A percentile compares a stretch with the other conserved stretches of the same genome.
These are phyloP conservation scores for Nematopogon swammerdamellus DNA, from an alignment of 2,888 invertebrate genomes.

Conservation along the genomic window DNA sequence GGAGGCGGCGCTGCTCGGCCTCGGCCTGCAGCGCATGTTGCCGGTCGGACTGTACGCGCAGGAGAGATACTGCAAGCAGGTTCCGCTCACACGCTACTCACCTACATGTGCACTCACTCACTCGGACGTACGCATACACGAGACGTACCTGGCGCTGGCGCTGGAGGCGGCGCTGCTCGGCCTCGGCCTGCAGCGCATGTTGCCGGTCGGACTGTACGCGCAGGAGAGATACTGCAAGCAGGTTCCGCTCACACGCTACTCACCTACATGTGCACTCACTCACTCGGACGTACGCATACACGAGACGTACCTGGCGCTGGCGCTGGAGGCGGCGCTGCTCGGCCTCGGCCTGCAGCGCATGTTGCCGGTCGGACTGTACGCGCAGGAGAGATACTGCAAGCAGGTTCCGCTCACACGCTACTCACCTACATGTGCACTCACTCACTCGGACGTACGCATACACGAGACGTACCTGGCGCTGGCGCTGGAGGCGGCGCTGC, in stretches of 20 bases:
- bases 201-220: slow-evolving; percentile 76
- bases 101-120: not conserved
- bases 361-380: slow-evolving; percentile 75
- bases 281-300: too few species aligned
- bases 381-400: slow-evolving; percentile 61
- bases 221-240: slow-evolving; percentile 59
- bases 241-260: too few species aligned
- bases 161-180: slow-evolving; percentile 77
- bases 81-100: too few species aligned
- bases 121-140: slow-evolving; percentile 69
- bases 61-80: slow-evolving; percentile 52
- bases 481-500: slow-evolving; percentile 74
- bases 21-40: slow-evolving; percentile 76
- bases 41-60: slow-evolving; percentile 78
- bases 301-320: slow-evolving; percentile 72
- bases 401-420: too few species aligned
- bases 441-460: too few species aligned
- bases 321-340: slow-evolving; percentile 74
- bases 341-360: slow-evolving; percentile 77
- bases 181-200: slow-evolving; percentile 73
- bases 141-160: slow-evolving; percentile 72
- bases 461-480: slow-evolving; percentile 72
- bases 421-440: too few species aligned
- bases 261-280: too few species aligned
- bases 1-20: slow-evolving; percentile 73